Conservation (phyloP, 2,888 invertebrate species). For the Spilarctia lutea region DNA sequence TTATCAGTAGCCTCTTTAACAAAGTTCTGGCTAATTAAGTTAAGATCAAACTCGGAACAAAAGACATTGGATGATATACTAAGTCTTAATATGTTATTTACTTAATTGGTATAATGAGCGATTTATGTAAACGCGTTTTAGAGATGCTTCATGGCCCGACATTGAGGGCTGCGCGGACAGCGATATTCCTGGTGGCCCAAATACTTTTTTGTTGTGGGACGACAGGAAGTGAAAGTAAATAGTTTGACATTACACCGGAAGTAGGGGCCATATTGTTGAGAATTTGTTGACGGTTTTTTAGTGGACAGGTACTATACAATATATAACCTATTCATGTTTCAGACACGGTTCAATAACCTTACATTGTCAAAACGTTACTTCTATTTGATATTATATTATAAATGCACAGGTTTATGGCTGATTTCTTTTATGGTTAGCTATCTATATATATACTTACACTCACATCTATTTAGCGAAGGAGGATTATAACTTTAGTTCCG, state of each 20-base stretch:
- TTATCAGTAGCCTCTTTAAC: too few relatives aligned
- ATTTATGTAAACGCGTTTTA: not conserved
- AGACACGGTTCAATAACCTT: not conserved
- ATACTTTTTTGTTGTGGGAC: conserved; percentile 58
- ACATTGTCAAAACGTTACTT: not conserved
- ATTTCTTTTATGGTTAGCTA: too few relatives aligned
- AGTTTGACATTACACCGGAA: conserved; percentile 34
- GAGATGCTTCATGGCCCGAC: conserved; percentile 28
- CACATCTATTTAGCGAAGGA: too few relatives aligned
- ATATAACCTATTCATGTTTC: conserved; percentile 2
- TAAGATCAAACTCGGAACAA: not conserved
- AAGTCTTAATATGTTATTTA: not conserved
- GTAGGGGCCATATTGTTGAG: conserved; percentile 21
- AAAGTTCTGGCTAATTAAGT: too few relatives aligned
- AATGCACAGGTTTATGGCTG: too few relatives aligned
- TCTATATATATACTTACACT: too few relatives aligned
- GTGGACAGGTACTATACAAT: not conserved
- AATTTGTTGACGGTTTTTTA: conserved; percentile 20
- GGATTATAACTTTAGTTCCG: too few relatives aligned
- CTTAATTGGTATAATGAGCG: not conserved
- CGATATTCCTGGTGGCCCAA: conserved; percentile 53
- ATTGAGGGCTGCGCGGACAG: conserved; percentile 51
- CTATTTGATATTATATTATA: not conserved
- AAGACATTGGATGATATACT: not conserved
- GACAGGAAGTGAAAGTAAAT: conserved; percentile 51